These are phyloP conservation scores for Drosophila lini DNA, from an alignment of 1,140 invertebrate genomes.

Conservation along the genomic window DNA sequence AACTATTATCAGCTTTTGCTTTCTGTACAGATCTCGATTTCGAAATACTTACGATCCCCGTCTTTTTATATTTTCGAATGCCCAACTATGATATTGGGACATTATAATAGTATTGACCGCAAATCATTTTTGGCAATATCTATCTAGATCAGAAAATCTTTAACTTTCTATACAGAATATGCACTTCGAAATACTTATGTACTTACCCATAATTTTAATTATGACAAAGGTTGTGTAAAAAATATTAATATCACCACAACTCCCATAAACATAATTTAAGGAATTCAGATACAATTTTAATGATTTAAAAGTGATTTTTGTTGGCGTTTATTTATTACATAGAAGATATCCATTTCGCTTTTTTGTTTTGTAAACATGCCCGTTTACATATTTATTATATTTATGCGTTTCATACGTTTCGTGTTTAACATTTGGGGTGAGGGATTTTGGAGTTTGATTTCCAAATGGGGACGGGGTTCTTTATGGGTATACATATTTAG, in stretches of 20 bases:
- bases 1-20: not conserved
- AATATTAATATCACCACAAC: not conserved
- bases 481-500: slow-evolving; percentile 51
- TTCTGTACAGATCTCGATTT: not conserved
- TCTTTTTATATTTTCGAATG: not conserved
- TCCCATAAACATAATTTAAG: not conserved
- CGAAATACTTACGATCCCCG: not conserved
- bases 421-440: slow-evolving; percentile 27
- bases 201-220: no score
- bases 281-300: not conserved
- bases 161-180: no score
- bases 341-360: slow-evolving; percentile 40
- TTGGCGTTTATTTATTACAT: slow-evolving; percentile 48
- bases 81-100: not conserved
- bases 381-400: slow-evolving; percentile 34
- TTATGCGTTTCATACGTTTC: slow-evolving; percentile 32
- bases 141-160: no score
- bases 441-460: slow-evolving; percentile 15
- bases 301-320: slow-evolving; percentile 38
- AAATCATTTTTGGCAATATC: not conserved
- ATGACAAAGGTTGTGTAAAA: not conserved
- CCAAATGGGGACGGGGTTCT: slow-evolving; percentile 18
- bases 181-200: not conserved
- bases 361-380: slow-evolving; percentile 26
- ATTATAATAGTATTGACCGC: not conserved